Conservation (phyloP, 2,888 invertebrate species). For the Argyra leucocephala region DNA sequence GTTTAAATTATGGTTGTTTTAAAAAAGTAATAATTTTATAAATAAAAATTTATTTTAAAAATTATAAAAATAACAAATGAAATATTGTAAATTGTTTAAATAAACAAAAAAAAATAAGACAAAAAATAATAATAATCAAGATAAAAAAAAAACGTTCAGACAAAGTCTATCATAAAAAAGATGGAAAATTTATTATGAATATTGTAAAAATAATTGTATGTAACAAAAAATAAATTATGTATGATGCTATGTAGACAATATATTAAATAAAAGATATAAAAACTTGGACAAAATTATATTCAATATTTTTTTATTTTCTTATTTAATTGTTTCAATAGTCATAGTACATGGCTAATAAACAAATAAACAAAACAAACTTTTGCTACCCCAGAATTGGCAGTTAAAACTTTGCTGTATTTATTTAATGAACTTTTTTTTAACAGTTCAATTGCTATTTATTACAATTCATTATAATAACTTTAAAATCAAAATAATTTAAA, state of each 20-base stretch:
- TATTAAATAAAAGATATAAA: background rate
- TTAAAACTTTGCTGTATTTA: no score
- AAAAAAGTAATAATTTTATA: no score
- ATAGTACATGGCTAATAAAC: no score
- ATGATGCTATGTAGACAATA: constrained; percentile 4
- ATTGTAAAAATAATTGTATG: background rate
- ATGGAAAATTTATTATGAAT: constrained; percentile 1
- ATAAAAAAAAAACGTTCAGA: background rate
- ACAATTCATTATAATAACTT: no score
- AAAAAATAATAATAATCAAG: background rate
- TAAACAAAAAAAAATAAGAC: background rate
- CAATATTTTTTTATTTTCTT: background rate
- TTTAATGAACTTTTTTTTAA: no score
- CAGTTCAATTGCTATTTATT: no score
- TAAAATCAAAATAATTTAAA: no score
- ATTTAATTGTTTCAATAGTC: background rate
- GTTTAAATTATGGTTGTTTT: no score
- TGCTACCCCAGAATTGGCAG: no score
- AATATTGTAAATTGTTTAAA: background rate
- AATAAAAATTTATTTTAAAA: no score
- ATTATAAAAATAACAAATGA: background rate
- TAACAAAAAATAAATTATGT: background rate
- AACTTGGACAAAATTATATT: background rate
- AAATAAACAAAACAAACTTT: no score
- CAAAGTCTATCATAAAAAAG: no score